Evolutionary conservation across 2,113 vertebrate genomes (phyloP).

Genomic region (Chloropsis cyanopogon): DNA sequence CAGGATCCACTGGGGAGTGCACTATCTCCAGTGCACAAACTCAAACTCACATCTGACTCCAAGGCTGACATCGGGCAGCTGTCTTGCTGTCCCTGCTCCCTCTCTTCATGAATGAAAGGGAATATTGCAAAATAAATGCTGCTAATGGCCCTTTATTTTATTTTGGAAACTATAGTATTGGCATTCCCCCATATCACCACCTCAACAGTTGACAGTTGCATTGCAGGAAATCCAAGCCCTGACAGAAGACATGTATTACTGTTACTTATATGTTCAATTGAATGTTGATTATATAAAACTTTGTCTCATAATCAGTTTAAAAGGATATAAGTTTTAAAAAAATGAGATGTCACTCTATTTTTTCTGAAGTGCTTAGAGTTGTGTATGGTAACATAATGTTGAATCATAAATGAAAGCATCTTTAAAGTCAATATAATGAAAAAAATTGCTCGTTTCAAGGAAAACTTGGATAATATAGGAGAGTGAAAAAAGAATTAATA

Average conservation of each 20-base stretch:
- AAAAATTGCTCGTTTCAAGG: neutral
- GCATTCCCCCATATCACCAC: neutral
- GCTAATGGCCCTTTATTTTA: neutral
- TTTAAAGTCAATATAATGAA: neutral
- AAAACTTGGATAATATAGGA: neutral
- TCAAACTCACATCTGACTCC: neutral
- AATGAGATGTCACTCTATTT: neutral
- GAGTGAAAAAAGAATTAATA: neutral
- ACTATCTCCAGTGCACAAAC: neutral
- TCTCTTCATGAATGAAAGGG: neutral
- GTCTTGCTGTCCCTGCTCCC: neutral
- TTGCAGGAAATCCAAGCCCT: neutral
- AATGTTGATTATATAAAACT: conserved; percentile 49
- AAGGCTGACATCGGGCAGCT: neutral
- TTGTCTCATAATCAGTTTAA: conserved; percentile 3
- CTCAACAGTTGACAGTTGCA: neutral
- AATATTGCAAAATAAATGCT: neutral
- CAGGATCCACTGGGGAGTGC: neutral
- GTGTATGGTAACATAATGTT: neutral
- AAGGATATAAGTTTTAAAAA: neutral
- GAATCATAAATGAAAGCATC: neutral
- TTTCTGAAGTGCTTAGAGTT: neutral
- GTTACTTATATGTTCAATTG: conserved; percentile 24
- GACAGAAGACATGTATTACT: neutral
- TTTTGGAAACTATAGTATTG: neutral